A percentile compares a stretch with the other conserved stretches of the same genome.
Evolutionary conservation across 2,888 invertebrate species (phyloP).

Genomic region (Allolobophora icterica): DNA sequence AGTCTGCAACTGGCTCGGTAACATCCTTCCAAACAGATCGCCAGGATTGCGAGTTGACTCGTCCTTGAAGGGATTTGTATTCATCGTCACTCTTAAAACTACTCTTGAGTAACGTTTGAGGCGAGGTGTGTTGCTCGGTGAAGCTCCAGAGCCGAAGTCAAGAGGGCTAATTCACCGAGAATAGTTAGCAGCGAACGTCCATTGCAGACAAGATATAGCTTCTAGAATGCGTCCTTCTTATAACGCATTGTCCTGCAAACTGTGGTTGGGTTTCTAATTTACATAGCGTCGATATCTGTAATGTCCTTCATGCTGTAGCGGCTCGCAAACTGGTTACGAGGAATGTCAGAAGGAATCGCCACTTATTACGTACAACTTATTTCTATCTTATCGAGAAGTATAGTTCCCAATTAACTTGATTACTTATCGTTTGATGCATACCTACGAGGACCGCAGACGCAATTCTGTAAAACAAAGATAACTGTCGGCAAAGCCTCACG

Average conservation of each 20-base stretch:
- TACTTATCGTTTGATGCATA: neutral
- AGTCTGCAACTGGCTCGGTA: neutral
- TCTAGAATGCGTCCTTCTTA: neutral
- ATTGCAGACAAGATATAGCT: neutral
- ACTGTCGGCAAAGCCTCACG: neutral
- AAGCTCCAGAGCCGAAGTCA: neutral
- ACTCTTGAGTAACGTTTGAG: neutral
- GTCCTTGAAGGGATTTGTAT: neutral
- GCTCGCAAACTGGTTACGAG: neutral
- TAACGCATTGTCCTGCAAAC: neutral
- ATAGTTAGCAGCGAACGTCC: neutral
- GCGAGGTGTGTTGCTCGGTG: neutral
- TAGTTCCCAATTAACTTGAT: neutral
- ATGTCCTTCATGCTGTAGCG: neutral
- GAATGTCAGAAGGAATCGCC: too few relatives aligned
- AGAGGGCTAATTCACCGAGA: neutral
- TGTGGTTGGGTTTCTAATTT: neutral
- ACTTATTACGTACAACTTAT: too few relatives aligned
- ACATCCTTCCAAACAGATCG: neutral
- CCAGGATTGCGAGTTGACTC: neutral
- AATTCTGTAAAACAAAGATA: neutral
- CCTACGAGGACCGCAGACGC: neutral
- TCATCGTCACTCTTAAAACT: neutral
- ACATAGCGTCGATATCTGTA: neutral
- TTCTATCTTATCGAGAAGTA: neutral